Percentiles rank a stretch among this genome's conserved stretches.
Evolutionary conservation across 2,888 invertebrate species (phyloP).

Genomic region (Drosophila niveifrons): DNA sequence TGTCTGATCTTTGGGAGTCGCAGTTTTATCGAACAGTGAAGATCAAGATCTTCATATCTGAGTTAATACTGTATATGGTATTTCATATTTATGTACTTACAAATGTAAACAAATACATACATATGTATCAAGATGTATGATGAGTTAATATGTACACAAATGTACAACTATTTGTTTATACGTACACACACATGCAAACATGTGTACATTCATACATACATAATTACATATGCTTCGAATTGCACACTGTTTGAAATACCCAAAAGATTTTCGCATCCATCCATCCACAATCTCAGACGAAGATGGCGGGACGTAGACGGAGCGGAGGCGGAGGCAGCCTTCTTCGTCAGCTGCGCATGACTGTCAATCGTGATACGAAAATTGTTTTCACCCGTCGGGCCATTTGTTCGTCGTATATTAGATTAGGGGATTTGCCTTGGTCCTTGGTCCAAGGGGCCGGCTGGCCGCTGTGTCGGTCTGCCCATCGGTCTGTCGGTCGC

Average conservation of each 20-base stretch:
- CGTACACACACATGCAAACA: conserved; percentile 13
- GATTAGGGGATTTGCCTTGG: conserved; percentile 56
- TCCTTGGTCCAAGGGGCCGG: conserved; percentile 20
- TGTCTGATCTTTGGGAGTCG: too few relatives aligned
- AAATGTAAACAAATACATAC: too few relatives aligned
- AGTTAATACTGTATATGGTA: too few relatives aligned
- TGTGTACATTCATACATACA: conserved; percentile 13
- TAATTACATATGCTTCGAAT: conserved; percentile 38
- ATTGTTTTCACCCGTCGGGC: conserved; percentile 64
- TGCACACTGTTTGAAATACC: conserved; percentile 40
- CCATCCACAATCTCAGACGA: conserved; percentile 13
- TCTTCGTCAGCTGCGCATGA: conserved; percentile 67
- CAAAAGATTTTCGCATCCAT: conserved; percentile 45
- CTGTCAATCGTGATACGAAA: conserved; percentile 71
- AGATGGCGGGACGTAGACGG: conserved; percentile 7
- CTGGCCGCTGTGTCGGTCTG: neutral
- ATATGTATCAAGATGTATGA: too few relatives aligned
- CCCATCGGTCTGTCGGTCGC: too few relatives aligned
- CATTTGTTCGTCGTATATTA: conserved; percentile 63
- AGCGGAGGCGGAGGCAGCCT: conserved; percentile 31
- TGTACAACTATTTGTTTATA: conserved; percentile 13
- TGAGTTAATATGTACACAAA: neutral
- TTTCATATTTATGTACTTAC: too few relatives aligned
- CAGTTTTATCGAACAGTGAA: too few relatives aligned
- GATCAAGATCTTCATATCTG: too few relatives aligned